Percentiles rank a stretch among this genome's conserved stretches.
These are phyloP conservation scores for Polyommatus iphigenia DNA, from an alignment of 2,888 invertebrate genomes.

Conservation along the genomic window DNA sequence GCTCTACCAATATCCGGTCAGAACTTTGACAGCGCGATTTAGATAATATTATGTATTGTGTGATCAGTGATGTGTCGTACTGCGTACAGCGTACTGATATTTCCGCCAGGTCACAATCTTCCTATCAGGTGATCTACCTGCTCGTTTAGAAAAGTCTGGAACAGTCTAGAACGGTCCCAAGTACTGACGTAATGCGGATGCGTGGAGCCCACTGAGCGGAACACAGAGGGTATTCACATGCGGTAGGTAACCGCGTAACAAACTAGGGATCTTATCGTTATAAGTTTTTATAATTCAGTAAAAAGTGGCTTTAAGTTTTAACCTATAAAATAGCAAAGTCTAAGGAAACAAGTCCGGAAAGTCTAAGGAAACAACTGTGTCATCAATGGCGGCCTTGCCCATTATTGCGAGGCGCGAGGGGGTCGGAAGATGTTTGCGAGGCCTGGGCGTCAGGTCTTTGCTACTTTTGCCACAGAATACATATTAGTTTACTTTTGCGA, in stretches of 20 bases:
- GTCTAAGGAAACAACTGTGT: too few relatives aligned
- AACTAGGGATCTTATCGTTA: slow-evolving; percentile 1
- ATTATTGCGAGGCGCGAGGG: too few relatives aligned
- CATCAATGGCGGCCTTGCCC: too few relatives aligned
- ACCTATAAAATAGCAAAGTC: not conserved
- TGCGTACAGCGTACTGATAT: too few relatives aligned
- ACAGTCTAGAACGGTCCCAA: not conserved
- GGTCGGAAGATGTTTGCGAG: too few relatives aligned
- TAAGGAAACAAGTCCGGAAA: not conserved
- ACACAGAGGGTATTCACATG: slow-evolving; percentile 7
- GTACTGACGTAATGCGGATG: slow-evolving; percentile 2
- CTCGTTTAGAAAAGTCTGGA: not conserved
- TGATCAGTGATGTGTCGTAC: too few relatives aligned
- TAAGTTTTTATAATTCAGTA: not conserved
- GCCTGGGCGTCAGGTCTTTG: too few relatives aligned
- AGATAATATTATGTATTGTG: too few relatives aligned
- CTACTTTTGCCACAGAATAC: too few relatives aligned
- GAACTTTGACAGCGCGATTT: not conserved
- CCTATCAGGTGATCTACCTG: not conserved
- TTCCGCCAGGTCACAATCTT: not conserved
- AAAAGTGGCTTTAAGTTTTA: too few relatives aligned
- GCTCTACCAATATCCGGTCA: not conserved
- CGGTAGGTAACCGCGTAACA: not conserved
- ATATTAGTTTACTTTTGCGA: too few relatives aligned
- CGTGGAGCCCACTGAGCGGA: slow-evolving; percentile 3